Percentiles rank a stretch among this genome's conserved stretches.
Conservation (phyloP, 1,140 invertebrate species). For the Lamellibrachia luymesi region DNA sequence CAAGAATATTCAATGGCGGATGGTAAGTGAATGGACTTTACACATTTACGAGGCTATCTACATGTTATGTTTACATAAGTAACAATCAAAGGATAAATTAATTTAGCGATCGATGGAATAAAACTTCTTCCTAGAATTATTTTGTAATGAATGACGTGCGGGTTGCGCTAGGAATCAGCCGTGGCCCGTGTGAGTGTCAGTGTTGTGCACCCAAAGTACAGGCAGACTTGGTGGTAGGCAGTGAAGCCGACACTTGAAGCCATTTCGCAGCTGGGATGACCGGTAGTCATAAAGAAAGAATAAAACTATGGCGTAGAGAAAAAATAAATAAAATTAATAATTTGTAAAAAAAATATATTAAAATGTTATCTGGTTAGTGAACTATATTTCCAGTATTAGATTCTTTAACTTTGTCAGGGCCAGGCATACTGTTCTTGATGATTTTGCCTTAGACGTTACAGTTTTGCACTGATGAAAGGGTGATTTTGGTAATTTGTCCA, state of each 20-base stretch:
- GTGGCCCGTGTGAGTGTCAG: neutral
- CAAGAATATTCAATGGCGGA: neutral
- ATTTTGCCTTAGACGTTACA: no score
- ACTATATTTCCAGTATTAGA: no score
- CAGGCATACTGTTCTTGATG: no score
- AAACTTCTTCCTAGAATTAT: slow-evolving; percentile 5
- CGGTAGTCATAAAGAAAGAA: no score
- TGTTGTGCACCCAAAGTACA: neutral
- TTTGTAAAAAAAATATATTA: no score
- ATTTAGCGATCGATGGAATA: neutral
- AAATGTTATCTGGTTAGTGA: no score
- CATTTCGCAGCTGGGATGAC: neutral
- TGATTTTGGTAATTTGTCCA: no score
- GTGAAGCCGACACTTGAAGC: neutral
- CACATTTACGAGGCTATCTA: neutral
- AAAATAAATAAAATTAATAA: no score
- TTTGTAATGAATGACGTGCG: neutral
- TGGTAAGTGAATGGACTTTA: neutral
- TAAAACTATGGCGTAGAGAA: no score
- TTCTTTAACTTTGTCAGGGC: no score
- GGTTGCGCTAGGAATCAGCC: neutral
- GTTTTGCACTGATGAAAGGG: no score
- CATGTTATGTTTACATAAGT: neutral
- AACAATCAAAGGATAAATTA: neutral
- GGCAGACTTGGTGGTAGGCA: neutral